Evolutionary conservation across 1,140 invertebrate genomes (phyloP), one percentile per base, ranked within the genome.

Genomic region (Coptotermes formosanus): DNA sequence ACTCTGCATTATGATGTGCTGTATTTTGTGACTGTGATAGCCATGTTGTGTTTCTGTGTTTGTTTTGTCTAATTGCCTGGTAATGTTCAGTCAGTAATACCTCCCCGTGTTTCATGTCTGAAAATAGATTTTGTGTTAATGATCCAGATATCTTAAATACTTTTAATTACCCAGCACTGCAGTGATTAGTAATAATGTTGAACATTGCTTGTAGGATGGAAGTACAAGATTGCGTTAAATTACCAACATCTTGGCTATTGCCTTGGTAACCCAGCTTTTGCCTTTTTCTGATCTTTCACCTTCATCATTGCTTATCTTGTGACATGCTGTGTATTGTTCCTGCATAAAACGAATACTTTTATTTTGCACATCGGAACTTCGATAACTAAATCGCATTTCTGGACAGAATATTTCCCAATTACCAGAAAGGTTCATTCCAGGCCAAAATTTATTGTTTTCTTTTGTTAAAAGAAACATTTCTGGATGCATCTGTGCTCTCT

Each of bases 321-420:
- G 64, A 30, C 9, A 30, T 75, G 52, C 21, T 55, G 4, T 75
- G n/a, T n/a, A 12, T 75, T 9, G n/a, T 75, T 30, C 52, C 64
- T 75, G 30, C 3, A 75, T 69, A 25, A 75, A 75, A 8, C 30
- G 16, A 75, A 25, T 30, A 75, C 3, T 30, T 30, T 30, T 64
- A n/a, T 64, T 75, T 75, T 75, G 64, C 64, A 75, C 64, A 75
- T 30, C 30, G n/a, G 64, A 75, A 75, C 64, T 75, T 75, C 64
- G 30, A 75, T 7, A 75, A 30, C n/a, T 75, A 75, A 3, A 30
- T 75, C 25, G 8, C 11, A 75, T 75, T 75, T 75, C 64, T 11
- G n/a, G 64, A 30, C 52, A 75, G 11, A 75, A 75, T 75, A 75
- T 11, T n/a, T 75, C 7, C 14, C 11, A 6, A 16, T 75, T 55